Evolutionary conservation across 2,113 vertebrate genomes (phyloP), one percentile per base, ranked within the genome.

Genomic region (Scomber japonicus): DNA sequence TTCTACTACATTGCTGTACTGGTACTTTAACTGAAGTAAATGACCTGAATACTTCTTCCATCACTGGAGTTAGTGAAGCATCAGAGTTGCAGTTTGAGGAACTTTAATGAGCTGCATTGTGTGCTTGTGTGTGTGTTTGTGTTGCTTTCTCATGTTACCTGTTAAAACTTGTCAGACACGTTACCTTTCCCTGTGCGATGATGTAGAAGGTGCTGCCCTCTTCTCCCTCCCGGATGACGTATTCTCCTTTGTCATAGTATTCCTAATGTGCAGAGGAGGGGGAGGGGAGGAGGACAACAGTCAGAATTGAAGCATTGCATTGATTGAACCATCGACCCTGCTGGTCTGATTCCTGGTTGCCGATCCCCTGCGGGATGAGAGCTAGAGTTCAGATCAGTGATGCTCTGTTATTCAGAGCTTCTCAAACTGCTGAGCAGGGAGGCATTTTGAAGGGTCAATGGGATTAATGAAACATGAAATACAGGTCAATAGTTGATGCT

Each of bases 131-230:
- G 24, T 27, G 24, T 27, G 24, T 27, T 27, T 27, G 24, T 27
- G 24, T 27, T 67, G 67, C 53, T 27, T 16, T 27, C 24, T 27
- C 24, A 3, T 57, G 61, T 31, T 2, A 44, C 60, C 16, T 17
- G 13, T 27, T 40, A 24, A 0, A 16, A 3, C 24, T 6, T 49
- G 0, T 13, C 4, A 68, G 12, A 69, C 12, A 35, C 0, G 2
- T 91, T 93, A 95, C 95, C 95, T 94, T 94, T 80, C 95, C 95
- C 72, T 95, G 94, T 2, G 94, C 90, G n/a, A 96, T 94, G 76
- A 96, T 94, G 93, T 93, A 96, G 73, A 96, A 96, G 27, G 94
- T 95, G 85, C 93, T 95, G 59, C 94, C 95, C 85, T 95, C 93
- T 72, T 96, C 94, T 49, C 95, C 95, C 82, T 96, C 91, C 27